A percentile compares a stretch with the other conserved stretches of the same genome.
Conservation (phyloP, 2,797 vertebrate genomes). For the Eurystomus glaucurus region DNA sequence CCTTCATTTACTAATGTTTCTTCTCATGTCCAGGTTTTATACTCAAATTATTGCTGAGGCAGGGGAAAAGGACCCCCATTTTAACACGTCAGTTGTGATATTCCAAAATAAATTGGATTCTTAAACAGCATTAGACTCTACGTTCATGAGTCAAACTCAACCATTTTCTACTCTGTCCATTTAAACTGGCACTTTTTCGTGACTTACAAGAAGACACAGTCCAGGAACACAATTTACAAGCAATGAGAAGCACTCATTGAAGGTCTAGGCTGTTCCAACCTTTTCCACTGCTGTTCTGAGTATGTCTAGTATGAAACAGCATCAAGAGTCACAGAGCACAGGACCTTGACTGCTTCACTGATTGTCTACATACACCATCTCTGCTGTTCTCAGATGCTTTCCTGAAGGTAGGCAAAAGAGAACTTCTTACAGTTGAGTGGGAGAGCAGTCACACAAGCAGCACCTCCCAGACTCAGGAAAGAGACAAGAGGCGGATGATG, state of each 20-base stretch:
- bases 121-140: background rate
- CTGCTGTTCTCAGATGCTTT: background rate
- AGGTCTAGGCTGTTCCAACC: background rate
- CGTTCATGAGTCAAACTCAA: background rate
- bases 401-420: background rate
- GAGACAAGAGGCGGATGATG: background rate
- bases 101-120: background rate
- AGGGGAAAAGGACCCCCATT: background rate
- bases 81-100: background rate
- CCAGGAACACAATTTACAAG: background rate
- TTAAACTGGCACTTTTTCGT: fast-evolving
- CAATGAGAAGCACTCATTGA: background rate
- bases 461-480: background rate
- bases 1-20: background rate
- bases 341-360: background rate
- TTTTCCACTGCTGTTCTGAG: background rate
- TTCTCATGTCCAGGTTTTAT: background rate
- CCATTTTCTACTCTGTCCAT: background rate
- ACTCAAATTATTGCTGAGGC: background rate
- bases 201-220: background rate
- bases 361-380: background rate
- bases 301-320: fast-evolving
- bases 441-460: background rate
- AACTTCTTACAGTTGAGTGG: fast-evolving
- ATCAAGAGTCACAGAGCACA: background rate